These are phyloP conservation scores for Leptopilina myrica DNA, from an alignment of 2,888 invertebrate species.

Conservation along the genomic window DNA sequence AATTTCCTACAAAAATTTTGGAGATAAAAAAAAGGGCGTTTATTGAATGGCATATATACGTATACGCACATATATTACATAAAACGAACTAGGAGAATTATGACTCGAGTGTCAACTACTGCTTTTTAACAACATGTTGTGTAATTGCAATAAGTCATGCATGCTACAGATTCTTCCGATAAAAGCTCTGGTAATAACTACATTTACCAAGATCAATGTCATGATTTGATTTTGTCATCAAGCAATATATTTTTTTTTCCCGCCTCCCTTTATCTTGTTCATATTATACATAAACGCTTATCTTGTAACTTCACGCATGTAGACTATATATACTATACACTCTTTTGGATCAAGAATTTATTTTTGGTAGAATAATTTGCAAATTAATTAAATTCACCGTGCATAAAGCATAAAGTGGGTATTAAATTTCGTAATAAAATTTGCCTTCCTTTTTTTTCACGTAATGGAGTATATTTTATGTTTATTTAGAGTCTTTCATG, in stretches of 20 bases:
- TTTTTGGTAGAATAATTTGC: slow-evolving; percentile 8
- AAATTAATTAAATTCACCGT: background rate
- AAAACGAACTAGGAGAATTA: slow-evolving; percentile 25
- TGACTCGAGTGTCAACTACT: slow-evolving; percentile 25
- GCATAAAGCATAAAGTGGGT: background rate
- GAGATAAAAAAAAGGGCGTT: no score
- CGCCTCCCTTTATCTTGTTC: background rate
- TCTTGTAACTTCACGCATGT: slow-evolving; percentile 2
- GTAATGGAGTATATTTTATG: background rate
- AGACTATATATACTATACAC: no score
- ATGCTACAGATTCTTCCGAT: slow-evolving; percentile 5
- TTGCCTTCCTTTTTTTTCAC: background rate
- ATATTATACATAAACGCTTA: background rate
- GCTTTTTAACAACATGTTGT: slow-evolving; percentile 30
- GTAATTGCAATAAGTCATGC: slow-evolving; percentile 39
- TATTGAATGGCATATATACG: no score
- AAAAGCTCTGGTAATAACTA: slow-evolving; percentile 30
- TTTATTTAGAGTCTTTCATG: background rate
- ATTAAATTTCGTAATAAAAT: background rate
- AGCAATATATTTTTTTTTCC: background rate
- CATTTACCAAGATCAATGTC: slow-evolving; percentile 35
- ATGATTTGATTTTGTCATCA: slow-evolving; percentile 25
- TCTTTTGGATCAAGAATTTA: background rate
- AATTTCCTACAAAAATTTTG: no score
- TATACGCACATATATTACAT: background rate